Evolutionary conservation across 2,797 vertebrate genomes (phyloP).

Genomic region (Oreochromis grahami): DNA sequence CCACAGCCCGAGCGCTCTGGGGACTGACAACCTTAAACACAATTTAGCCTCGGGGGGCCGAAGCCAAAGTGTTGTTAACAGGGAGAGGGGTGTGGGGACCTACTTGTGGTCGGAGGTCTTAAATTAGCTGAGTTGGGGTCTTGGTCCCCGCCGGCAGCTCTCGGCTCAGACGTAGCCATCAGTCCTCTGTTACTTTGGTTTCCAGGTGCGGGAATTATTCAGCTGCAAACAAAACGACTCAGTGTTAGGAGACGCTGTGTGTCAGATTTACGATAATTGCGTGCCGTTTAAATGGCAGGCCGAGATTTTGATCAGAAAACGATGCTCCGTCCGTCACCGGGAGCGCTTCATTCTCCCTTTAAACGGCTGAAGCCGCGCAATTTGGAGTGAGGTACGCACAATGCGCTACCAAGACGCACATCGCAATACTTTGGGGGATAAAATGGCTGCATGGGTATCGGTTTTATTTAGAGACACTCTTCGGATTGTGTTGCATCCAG

Average conservation of each 20-base stretch:
- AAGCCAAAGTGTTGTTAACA: not conserved
- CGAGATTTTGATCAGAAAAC: not conserved
- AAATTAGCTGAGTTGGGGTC: slow-evolving; percentile 89
- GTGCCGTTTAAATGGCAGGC: not conserved
- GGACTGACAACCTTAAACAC: slow-evolving; percentile 1
- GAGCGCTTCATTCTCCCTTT: not conserved
- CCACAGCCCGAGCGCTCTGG: not conserved
- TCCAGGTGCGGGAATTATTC: slow-evolving; percentile 33
- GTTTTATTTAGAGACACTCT: slow-evolving; percentile 3
- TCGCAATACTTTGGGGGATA: slow-evolving; percentile 3
- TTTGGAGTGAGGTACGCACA: slow-evolving; percentile 40
- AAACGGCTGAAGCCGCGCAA: not conserved
- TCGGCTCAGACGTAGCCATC: slow-evolving; percentile 92
- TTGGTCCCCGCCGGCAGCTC: slow-evolving; percentile 83
- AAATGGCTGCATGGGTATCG: not conserved
- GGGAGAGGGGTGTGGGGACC: slow-evolving; percentile 54
- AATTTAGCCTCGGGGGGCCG: not conserved
- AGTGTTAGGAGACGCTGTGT: slow-evolving; percentile 19
- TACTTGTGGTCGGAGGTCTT: slow-evolving; percentile 90
- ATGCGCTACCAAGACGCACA: slow-evolving; percentile 1
- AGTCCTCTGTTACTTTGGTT: slow-evolving; percentile 62
- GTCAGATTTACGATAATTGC: not conserved
- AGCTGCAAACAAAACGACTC: slow-evolving; percentile 49
- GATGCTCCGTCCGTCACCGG: not conserved
- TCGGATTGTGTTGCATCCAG: not conserved